Evolutionary conservation across 1,140 invertebrate species (phyloP), one percentile per base, ranked within the genome.

Genomic region (Lethrus apterus): DNA sequence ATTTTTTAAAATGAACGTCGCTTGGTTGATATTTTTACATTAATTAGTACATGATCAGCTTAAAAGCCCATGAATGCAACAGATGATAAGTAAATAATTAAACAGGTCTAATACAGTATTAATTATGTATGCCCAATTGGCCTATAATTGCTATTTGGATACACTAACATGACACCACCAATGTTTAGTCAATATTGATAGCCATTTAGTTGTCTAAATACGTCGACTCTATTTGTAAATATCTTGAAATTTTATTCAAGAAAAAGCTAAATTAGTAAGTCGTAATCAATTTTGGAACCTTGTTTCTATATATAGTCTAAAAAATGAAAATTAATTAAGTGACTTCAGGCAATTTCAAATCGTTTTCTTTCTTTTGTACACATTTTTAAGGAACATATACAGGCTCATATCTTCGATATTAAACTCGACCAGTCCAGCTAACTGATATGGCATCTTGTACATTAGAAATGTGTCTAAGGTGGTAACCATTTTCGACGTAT

Each of bases 61-160:
- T n/a, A n/a, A n/a, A n/a, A n/a, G n/a, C n/a, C 35, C 24, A 38
- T 46, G 48, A 48, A 52, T 59, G 53, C 60, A 63, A 60, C 60
- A 63, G 58, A 60, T 63, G 60, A 51, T 56, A 49, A 51, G 51
- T 63, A 60, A 59, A 63, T 63, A 63, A 57, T 63, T 56, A 59
- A 60, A 48, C 57, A 54, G 50, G 44, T 52, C 57, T 63, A 60
- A 60, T 60, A 59, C 57, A 50, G 54, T 59, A 61, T 63, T 59
- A 63, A 63, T 61, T 63, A 63, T 60, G 57, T 52, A 63, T 60
- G 58, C 54, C 50, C 60, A 63, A 63, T 60, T 63, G 59, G 55
- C 51, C 60, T 58, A 61, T 63, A 63, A 63, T 63, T 63, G 60
- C 55, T 54, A 56, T 56, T 61, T 55, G 53, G 51, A 54, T 57